Evolutionary conservation across 1,140 invertebrate genomes (phyloP).

Genomic region (Drosophila nannoptera): DNA sequence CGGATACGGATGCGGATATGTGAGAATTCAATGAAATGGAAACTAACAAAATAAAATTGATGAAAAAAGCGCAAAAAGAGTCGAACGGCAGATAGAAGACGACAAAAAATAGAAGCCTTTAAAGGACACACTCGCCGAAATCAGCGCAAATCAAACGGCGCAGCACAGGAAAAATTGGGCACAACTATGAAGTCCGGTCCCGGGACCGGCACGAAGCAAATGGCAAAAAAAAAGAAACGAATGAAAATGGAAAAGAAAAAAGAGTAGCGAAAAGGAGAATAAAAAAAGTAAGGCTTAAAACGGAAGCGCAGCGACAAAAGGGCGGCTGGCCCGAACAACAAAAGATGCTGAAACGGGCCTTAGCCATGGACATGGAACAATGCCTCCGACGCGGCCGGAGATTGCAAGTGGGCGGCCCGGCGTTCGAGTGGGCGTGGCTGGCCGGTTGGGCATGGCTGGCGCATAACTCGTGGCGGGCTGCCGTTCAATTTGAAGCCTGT

Average conservation of each 20-base stretch:
- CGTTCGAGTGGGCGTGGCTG: conserved; percentile 12
- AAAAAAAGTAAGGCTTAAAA: conserved; percentile 52
- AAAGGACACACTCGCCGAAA: conserved; percentile 66
- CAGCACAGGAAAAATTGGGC: conserved; percentile 71
- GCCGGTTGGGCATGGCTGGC: conserved; percentile 36
- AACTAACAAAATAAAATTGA: conserved; percentile 78
- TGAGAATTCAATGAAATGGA: conserved; percentile 78
- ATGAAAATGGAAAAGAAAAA: conserved; percentile 22
- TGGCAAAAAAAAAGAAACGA: background rate
- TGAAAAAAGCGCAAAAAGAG: conserved; percentile 38
- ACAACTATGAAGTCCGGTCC: conserved; percentile 36
- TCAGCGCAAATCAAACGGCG: conserved; percentile 75
- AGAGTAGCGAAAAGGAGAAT: background rate
- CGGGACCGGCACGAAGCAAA: conserved; percentile 29
- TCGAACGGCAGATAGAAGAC: conserved; percentile 37
- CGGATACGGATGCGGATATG: conserved; percentile 61
- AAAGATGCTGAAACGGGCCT: conserved; percentile 66
- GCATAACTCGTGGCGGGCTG: conserved; percentile 70
- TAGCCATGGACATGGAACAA: conserved; percentile 72
- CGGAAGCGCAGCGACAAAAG: conserved; percentile 73
- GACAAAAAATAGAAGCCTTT: conserved; percentile 57
- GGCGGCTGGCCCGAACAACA: conserved; percentile 64
- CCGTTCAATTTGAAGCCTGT: conserved; percentile 77
- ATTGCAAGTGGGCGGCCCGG: conserved; percentile 41
- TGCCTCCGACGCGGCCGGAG: conserved; percentile 62